Evolutionary conservation across 92 coral and sea anemone genomes (phyloP), one percentile per base, ranked within the genome.

Genomic region (Parazoanthus atlanticus): DNA sequence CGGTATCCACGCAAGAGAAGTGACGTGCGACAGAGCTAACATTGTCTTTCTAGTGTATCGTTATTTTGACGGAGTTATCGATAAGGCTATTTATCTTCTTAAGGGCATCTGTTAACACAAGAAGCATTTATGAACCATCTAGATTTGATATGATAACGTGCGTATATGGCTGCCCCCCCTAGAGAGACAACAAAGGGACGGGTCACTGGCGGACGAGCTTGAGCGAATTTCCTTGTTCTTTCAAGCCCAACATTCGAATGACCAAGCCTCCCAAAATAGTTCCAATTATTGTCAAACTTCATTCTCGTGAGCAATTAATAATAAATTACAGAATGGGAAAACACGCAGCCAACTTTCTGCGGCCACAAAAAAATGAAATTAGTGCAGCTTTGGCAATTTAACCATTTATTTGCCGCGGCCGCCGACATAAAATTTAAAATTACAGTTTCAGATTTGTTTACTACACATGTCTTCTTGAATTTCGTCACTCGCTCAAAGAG

Each of bases 21-120:
- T 84, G 87, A 84, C 87, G 87, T 84, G 64, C 78, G 17, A 84
- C 87, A 5, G 61, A 15, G 78, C 40, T 46, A 72, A 69, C 46
- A 69, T 43, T 29, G 78, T 49, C 66, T 70, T 31, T 69, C 19
- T 69, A 70, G 40, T 69, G 87, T 84, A 69, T 84, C 87, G 64
- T 70, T 84, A 70, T 84, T 84, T 84, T 69, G 87, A 84, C 87
- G 87, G 69, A 88, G 92, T 91, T 88, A 93, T 93, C 91, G 95
- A 93, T 93, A 88, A 91, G 93, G 93, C 93, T 85, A 93, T 93
- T 93, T 91, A 93, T 93, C 93, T 93, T 93, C 73, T 76, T 85
- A 65, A 90, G 91, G 83, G 86, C 91, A 88, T 86, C 80, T 76
- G 88, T 92, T 82, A 58, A 91, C 88, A 85, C 84, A 85, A 88